Conservation (phyloP, 2,797 vertebrate genomes). For the Acipenser transmontanus region DNA sequence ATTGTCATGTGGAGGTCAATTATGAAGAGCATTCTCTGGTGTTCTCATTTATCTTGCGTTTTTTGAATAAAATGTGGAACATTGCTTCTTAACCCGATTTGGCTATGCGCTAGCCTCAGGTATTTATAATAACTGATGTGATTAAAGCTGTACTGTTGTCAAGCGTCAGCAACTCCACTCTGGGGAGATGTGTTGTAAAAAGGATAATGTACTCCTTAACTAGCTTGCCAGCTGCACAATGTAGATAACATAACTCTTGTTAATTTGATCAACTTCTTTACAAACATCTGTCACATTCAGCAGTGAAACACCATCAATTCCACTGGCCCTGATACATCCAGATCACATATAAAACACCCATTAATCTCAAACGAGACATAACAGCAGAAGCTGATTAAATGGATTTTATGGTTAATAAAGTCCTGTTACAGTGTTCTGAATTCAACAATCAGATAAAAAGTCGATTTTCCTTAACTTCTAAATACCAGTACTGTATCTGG, state of each 20-base stretch:
- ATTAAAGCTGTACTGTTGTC: not conserved
- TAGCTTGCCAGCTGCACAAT: not conserved
- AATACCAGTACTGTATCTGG: no score
- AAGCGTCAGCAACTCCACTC: not conserved
- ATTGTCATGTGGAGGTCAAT: constrained; percentile 2
- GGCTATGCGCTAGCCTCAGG: not conserved
- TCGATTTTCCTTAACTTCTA: no score
- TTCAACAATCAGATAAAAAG: not conserved
- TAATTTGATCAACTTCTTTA: not conserved
- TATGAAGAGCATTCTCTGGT: not conserved
- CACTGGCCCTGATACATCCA: not conserved
- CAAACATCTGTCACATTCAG: constrained; percentile 1
- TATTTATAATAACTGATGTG: constrained; percentile 2
- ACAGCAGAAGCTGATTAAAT: not conserved
- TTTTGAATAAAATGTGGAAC: not conserved
- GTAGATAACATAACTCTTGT: not conserved
- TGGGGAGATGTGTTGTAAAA: not conserved
- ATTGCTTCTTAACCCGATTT: not conserved
- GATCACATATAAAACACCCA: not conserved
- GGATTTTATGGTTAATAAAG: not conserved
- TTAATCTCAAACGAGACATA: not conserved
- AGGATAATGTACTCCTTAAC: not conserved
- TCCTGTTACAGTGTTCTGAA: not conserved
- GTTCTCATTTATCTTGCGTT: not conserved
- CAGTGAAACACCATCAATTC: not conserved